Base-by-base conservation (phyloP, 2,797 vertebrate genomes). In the Hypotaenidia okinawae region DNA sequence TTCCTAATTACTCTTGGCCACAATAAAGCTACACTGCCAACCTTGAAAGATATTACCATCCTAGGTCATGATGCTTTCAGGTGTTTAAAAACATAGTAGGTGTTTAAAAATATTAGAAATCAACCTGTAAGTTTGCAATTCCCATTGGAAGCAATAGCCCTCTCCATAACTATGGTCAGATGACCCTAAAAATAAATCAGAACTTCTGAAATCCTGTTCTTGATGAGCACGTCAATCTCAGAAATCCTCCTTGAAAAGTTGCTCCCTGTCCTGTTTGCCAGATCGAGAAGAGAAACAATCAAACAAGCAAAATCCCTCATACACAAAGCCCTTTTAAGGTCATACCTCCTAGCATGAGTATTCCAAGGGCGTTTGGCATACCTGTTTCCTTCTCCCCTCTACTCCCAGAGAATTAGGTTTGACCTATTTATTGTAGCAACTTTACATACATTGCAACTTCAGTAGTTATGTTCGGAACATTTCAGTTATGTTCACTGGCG, bases 401-500 rank as follows among this genome's bases (percentile, higher is more conserved):
- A 7, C 37, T 62, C 41, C 41, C 39, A 28, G 4, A 27, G 8
- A 66, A 72, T 23, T 8, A 32, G 74, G 24, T 57, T 41, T 33
- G 41, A 13, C 16, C 23, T n/a, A 43, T 57, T 64, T 67, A 52
- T 37, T 12, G 32, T 0, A 0, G 9, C 7, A 47, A 15, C 57
- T 37, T 33, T 5, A 47, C 32, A 22, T 16, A 24, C 5, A 63
- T 18, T 28, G n/a, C 54, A 64, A 30, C 49, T 32, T 61, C 45
- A 22, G 35, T 43, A 58, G 28, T 0, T 39, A 35, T 5, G 13
- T 59, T 13, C 16, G 7, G 41, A 61, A 49, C 52, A 6, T 35
- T 66, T 51, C 63, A 28, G 16, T 3, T 16, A 35, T 3, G 67
- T 33, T 78, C 28, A 5, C 11, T 12, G 45, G 30, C 0, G 2